Percentiles rank a stretch among this genome's conserved stretches.
phyloP scores from a whole-genome alignment of 2,113 vertebrate genomes.

The Agapornis roseicollis region DNA sequence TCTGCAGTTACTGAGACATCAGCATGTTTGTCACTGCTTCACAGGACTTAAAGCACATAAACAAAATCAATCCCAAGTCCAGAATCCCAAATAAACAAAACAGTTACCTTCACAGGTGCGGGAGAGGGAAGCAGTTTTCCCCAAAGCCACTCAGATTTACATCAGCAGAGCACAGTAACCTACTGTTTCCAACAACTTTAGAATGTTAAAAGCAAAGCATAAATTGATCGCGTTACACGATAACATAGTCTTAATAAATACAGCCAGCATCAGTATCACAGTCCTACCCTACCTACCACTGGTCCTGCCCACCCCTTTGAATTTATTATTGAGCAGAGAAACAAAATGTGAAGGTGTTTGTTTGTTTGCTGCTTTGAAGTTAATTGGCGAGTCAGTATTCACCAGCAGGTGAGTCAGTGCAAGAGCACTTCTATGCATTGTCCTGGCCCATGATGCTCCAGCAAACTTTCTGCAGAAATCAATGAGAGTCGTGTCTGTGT shows the following conservation, averaged over 20 bases:
- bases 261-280: background rate
- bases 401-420: background rate
- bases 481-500: background rate
- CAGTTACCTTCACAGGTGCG: background rate
- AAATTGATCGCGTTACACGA: background rate
- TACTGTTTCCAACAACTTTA: constrained; percentile 9
- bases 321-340: background rate
- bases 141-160: background rate
- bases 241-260: background rate
- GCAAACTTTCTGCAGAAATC: background rate
- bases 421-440: background rate
- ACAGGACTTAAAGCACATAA: constrained; percentile 30
- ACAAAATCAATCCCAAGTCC: constrained; percentile 37
- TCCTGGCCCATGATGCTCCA: background rate
- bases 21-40: constrained; percentile 27
- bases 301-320: background rate
- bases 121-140: background rate
- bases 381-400: background rate
- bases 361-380: background rate
- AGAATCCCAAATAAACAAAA: constrained; percentile 46
- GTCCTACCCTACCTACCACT: background rate
- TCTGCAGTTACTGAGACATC: background rate
- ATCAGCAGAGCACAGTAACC: background rate
- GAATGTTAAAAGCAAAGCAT: constrained; percentile 14
- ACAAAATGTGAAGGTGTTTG: background rate